phyloP scores from a whole-genome alignment of 2,113 vertebrate genomes.

The Catharus fuscescens region DNA sequence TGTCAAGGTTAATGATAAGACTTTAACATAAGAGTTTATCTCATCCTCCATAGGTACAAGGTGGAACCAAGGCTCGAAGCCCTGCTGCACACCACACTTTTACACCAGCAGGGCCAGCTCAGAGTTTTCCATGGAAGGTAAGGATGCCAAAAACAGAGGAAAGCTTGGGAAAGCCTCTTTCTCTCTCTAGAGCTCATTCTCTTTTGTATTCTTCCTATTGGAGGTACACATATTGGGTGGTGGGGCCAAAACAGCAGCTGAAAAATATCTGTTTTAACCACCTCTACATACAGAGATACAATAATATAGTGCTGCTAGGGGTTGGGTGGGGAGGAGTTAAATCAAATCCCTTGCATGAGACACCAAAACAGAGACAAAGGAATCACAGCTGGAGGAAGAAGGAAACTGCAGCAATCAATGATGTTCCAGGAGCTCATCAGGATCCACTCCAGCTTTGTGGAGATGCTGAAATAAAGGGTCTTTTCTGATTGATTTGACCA shows the following conservation, averaged over 20 bases:
- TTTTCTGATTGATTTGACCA: neutral
- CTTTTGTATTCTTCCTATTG: neutral
- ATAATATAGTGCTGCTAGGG: neutral
- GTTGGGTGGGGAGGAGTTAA: neutral
- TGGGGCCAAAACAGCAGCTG: neutral
- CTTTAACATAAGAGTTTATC: neutral
- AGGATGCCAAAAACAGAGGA: too few relatives aligned
- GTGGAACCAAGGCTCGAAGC: neutral
- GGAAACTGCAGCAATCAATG: neutral
- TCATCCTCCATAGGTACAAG: neutral
- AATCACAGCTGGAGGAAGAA: neutral
- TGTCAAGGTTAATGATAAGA: neutral
- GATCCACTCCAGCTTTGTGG: neutral
- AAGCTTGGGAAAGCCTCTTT: neutral
- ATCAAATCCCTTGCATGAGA: neutral
- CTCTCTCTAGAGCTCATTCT: neutral
- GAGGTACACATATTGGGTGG: rapidly evolving
- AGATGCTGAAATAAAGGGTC: neutral
- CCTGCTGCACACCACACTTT: rapidly evolving
- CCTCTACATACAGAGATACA: neutral
- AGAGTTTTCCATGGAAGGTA: neutral
- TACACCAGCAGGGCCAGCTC: neutral
- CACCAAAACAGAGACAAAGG: neutral
- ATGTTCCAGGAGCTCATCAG: neutral
- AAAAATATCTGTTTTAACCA: neutral